Percentiles rank a stretch among this genome's conserved stretches.
Conservation (phyloP, 1,140 invertebrate species). For the Drosophila suzukii region DNA sequence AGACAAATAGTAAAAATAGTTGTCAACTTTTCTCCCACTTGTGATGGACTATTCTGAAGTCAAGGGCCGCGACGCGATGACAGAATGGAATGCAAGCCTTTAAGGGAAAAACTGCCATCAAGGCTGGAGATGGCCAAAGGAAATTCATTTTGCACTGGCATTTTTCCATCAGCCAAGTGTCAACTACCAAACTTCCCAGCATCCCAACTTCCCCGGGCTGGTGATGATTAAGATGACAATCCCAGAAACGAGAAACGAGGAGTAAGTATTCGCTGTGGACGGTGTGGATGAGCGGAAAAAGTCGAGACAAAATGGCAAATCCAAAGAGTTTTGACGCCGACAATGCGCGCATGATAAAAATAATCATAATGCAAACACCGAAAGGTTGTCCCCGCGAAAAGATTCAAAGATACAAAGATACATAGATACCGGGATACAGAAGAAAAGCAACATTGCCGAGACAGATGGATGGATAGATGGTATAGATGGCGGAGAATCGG, state of each 20-base stretch:
- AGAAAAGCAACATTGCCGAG: slow-evolving; percentile 1
- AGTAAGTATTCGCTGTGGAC: background rate
- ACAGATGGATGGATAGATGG: background rate
- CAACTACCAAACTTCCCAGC: slow-evolving; percentile 7
- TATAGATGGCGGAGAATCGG: slow-evolving; percentile 4
- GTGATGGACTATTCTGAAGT: slow-evolving; percentile 1
- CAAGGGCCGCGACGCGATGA: background rate
- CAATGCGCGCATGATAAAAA: slow-evolving; percentile 37
- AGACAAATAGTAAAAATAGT: slow-evolving; percentile 12
- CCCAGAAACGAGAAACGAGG: background rate
- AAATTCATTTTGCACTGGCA: slow-evolving; percentile 5
- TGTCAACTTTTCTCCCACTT: slow-evolving; percentile 13
- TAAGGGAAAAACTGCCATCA: background rate
- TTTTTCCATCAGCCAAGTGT: slow-evolving; percentile 9
- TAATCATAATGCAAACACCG: slow-evolving; percentile 33
- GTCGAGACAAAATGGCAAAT: slow-evolving; percentile 32
- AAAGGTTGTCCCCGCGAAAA: slow-evolving; percentile 1
- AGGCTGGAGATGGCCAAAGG: background rate
- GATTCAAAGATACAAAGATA: background rate
- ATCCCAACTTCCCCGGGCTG: background rate
- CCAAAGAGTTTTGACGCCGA: slow-evolving; percentile 32
- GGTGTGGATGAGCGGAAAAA: background rate
- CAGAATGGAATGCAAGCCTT: slow-evolving; percentile 16
- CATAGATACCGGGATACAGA: background rate
- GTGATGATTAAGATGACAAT: slow-evolving; percentile 21